phyloP scores from a whole-genome alignment of 2,888 invertebrate genomes.

The Drosophila koepferae region DNA sequence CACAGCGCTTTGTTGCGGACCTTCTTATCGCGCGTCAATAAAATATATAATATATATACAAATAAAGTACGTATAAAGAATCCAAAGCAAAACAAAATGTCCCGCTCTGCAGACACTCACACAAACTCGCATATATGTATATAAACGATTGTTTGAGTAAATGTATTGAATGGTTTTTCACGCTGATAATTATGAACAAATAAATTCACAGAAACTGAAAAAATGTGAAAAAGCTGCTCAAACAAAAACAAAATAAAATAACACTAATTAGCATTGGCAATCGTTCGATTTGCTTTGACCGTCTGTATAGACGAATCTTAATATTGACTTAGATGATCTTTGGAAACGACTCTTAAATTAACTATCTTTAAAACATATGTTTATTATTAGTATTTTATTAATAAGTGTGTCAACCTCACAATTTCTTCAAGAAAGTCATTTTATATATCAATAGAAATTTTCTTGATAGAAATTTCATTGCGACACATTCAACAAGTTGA shows the following conservation, averaged over 20 bases:
- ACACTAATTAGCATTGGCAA: conserved; percentile 36
- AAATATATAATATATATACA: conserved; percentile 28
- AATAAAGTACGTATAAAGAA: conserved; percentile 25
- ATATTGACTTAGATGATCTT: conserved; percentile 15
- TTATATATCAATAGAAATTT: background rate
- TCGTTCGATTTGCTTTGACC: conserved; percentile 22
- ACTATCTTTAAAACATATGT: background rate
- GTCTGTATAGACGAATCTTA: conserved; percentile 15
- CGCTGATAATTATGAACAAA: conserved; percentile 44
- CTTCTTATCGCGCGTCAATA: conserved; percentile 44
- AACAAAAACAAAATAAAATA: conserved; percentile 13
- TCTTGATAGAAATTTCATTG: background rate
- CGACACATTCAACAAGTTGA: conserved; percentile 44
- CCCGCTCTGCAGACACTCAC: conserved; percentile 40
- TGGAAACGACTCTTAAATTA: conserved; percentile 13
- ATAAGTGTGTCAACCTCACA: background rate
- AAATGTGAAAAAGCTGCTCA: conserved; percentile 6
- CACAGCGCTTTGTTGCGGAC: conserved; percentile 26
- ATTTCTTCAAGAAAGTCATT: background rate
- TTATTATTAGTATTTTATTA: background rate
- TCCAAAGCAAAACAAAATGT: conserved; percentile 67
- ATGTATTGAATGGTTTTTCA: conserved; percentile 26
- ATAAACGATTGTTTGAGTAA: background rate
- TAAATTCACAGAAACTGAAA: conserved; percentile 6
- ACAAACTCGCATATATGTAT: conserved; percentile 9